phyloP scores from a whole-genome alignment of 2,797 vertebrate genomes.

The Enteromius anoplus region DNA sequence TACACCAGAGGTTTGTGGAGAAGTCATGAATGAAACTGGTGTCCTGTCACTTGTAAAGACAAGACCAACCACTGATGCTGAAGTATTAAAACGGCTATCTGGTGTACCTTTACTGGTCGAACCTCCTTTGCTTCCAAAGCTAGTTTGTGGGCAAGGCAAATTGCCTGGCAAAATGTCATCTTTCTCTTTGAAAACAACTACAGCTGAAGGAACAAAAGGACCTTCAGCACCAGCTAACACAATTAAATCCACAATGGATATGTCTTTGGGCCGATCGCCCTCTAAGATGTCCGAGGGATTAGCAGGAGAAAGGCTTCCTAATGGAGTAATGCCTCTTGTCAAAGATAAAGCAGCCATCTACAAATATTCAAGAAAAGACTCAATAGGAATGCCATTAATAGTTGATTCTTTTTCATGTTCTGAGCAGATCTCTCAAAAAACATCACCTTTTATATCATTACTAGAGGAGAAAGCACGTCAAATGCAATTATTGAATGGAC shows the following conservation, averaged over 20 bases:
- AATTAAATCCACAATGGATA: constrained; percentile 71
- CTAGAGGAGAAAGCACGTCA: constrained; percentile 26
- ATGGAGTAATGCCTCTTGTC: constrained; percentile 65
- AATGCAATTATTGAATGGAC: constrained; percentile 53
- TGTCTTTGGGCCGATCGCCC: constrained; percentile 67
- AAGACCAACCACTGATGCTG: constrained; percentile 57
- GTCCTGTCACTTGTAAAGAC: constrained; percentile 67
- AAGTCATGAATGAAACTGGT: constrained; percentile 44
- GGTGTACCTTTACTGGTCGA: constrained; percentile 73
- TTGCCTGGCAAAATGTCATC: constrained; percentile 13
- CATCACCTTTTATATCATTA: constrained; percentile 1
- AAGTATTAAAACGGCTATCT: constrained; percentile 57
- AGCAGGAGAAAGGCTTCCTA: constrained; percentile 49
- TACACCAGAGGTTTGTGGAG: constrained; percentile 39
- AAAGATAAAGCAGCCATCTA: constrained; percentile 55
- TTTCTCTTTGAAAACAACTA: constrained; percentile 16
- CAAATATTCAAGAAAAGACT: constrained; percentile 46
- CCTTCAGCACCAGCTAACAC: constrained; percentile 72
- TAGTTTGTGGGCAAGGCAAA: constrained; percentile 7
- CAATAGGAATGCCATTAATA: constrained; percentile 67
- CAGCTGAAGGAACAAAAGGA: constrained; percentile 34
- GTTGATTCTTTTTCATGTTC: constrained; percentile 55
- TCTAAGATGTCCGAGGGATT: constrained; percentile 31
- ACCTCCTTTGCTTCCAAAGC: constrained; percentile 30
- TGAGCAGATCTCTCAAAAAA: constrained; percentile 46